Base-by-base conservation (phyloP, 1,140 invertebrate species). In the Amyelois transitella region DNA sequence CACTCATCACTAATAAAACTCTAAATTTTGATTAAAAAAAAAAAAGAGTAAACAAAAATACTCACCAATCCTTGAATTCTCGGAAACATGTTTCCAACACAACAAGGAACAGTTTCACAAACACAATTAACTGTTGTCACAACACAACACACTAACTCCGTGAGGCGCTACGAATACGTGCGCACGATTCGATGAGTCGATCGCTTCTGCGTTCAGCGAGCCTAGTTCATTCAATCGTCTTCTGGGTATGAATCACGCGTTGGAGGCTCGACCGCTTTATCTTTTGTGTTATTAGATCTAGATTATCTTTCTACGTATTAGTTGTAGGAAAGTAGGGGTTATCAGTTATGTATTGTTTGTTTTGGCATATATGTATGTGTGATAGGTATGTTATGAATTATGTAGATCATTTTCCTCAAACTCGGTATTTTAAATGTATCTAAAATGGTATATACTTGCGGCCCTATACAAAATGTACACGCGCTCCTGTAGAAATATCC, bases 61-160 rank as follows among this genome's bases (percentile, higher is more conserved):
- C 79, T 78, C 43, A 85, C 79, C 79, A 85, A 61, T 65, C 77
- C 79, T 69, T 85, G 79, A 58, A 82, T 78, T 73, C 77, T 77
- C 18, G 81, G 81, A 71, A 85, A 85, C 81, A 85, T 85, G 20
- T 2, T 48, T 50, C 75, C 52, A 63, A 38, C 21, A 73, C 43
- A 58, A 61, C 67, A 77, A 69, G 60, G 58, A 51, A 58, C n/a
- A 55, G 51, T 49, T 55, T n/a, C 54, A 66, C 52, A 60, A 70
- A 51, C 70, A 71, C 68, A 66, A 64, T 48, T 53, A 68, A 53
- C 60, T 67, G 48, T 72, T 69, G 64, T 70, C 71, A 75, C 62
- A 58, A 55, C 60, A 57, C 75, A 63, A 62, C 61, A 60, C 71
- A 38, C 53, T 62, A 49, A 47, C 66, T 10, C 38, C 62, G 28